Percentiles rank a stretch among this genome's conserved stretches.
Conservation (phyloP, 2,888 invertebrate species). For the Dendrolimus houi region DNA sequence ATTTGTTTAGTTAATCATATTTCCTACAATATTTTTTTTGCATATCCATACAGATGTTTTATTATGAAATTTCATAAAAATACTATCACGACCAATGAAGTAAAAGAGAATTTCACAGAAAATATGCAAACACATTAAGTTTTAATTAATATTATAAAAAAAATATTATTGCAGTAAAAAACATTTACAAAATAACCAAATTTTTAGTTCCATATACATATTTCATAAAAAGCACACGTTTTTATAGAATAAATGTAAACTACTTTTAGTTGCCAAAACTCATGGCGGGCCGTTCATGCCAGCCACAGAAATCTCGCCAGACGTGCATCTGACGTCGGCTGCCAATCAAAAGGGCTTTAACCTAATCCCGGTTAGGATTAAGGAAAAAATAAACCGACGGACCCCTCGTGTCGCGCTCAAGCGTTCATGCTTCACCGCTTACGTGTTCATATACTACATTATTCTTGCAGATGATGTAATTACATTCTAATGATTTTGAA, state of each 20-base stretch:
- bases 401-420: slow-evolving; percentile 64
- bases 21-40: no score
- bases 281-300: neutral
- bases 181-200: neutral
- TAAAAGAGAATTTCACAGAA: no score
- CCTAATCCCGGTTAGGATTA: slow-evolving; percentile 73
- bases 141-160: neutral
- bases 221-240: neutral
- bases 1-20: no score
- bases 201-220: neutral
- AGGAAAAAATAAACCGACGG: slow-evolving; percentile 65
- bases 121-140: no score
- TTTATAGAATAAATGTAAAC: neutral
- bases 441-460: slow-evolving; percentile 21
- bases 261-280: slow-evolving; percentile 2
- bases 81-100: no score
- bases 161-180: neutral
- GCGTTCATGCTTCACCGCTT: slow-evolving; percentile 66
- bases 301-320: slow-evolving; percentile 18
- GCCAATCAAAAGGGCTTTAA: slow-evolving; percentile 73
- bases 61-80: no score
- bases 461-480: slow-evolving; percentile 6
- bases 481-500: slow-evolving; percentile 12
- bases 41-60: no score
- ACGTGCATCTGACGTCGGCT: slow-evolving; percentile 68